phyloP scores from a whole-genome alignment of 1,140 invertebrate genomes.

The Aphis gossypii region DNA sequence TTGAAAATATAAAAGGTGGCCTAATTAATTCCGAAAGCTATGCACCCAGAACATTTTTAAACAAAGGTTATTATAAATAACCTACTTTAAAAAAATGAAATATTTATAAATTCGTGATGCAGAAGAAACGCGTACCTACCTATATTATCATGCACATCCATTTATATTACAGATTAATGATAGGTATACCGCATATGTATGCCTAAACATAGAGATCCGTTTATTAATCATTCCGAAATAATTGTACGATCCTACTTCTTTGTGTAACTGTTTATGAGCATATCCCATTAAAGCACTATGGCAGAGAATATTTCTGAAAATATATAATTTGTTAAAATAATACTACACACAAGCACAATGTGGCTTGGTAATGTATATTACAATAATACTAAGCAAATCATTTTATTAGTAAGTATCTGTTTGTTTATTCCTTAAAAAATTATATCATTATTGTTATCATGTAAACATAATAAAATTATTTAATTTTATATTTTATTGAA shows the following conservation, averaged over 20 bases:
- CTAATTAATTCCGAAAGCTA: neutral
- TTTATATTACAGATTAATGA: neutral
- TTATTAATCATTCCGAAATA: constrained; percentile 11
- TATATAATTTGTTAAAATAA: neutral
- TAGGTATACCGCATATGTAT: neutral
- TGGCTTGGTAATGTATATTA: neutral
- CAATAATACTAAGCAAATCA: neutral
- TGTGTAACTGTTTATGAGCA: neutral
- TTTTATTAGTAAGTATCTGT: too few relatives aligned
- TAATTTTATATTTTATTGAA: neutral
- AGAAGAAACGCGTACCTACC: neutral
- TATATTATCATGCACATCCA: neutral
- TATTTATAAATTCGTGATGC: constrained; percentile 19
- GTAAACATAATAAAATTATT: neutral
- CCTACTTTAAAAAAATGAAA: neutral
- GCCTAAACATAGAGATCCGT: neutral
- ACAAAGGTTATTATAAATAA: neutral
- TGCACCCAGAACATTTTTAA: neutral
- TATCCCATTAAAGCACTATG: neutral
- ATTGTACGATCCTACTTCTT: neutral
- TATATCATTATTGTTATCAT: neutral
- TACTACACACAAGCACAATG: neutral
- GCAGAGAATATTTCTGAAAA: neutral
- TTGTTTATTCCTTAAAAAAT: neutral
- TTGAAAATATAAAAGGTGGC: neutral